phyloP scores from a whole-genome alignment of 2,888 invertebrate species.

The Thymelicus sylvestris region DNA sequence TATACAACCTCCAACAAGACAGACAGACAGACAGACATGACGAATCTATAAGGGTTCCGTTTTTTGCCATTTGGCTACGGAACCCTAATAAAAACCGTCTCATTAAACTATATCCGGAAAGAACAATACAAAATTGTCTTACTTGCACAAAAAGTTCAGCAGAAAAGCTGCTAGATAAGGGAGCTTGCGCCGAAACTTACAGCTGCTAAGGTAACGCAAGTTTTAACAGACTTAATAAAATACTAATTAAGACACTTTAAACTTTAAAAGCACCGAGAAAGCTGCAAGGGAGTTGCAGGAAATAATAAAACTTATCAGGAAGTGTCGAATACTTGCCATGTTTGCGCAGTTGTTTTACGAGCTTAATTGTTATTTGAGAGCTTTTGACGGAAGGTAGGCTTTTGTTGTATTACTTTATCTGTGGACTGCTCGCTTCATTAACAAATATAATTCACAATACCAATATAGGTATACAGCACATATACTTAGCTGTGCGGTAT shows the following conservation, averaged over 20 bases:
- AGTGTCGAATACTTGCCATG: slow-evolving; percentile 34
- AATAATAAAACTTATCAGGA: slow-evolving; percentile 37
- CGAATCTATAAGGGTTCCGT: too few relatives aligned
- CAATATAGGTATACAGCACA: too few relatives aligned
- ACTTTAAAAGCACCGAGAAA: slow-evolving; percentile 34
- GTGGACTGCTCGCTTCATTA: background rate
- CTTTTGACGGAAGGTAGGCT: slow-evolving; percentile 9
- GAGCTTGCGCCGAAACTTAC: slow-evolving; percentile 27
- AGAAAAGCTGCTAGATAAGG: slow-evolving; percentile 30
- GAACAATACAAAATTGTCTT: slow-evolving; percentile 35
- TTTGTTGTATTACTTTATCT: background rate
- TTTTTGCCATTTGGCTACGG: too few relatives aligned
- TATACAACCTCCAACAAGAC: too few relatives aligned
- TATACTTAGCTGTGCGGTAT: background rate
- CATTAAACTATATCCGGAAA: slow-evolving; percentile 11
- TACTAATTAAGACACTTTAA: slow-evolving; percentile 39
- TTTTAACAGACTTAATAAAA: slow-evolving; percentile 39
- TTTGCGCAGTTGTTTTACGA: slow-evolving; percentile 25
- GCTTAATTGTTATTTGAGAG: slow-evolving; percentile 21
- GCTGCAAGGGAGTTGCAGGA: slow-evolving; percentile 32
- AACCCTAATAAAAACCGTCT: background rate
- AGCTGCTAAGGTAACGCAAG: slow-evolving; percentile 36
- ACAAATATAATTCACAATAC: background rate
- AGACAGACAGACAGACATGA: too few relatives aligned
- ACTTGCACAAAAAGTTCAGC: slow-evolving; percentile 19